Conservation (phyloP, 2,888 invertebrate genomes). For the Trissoscelio sp. region DNA sequence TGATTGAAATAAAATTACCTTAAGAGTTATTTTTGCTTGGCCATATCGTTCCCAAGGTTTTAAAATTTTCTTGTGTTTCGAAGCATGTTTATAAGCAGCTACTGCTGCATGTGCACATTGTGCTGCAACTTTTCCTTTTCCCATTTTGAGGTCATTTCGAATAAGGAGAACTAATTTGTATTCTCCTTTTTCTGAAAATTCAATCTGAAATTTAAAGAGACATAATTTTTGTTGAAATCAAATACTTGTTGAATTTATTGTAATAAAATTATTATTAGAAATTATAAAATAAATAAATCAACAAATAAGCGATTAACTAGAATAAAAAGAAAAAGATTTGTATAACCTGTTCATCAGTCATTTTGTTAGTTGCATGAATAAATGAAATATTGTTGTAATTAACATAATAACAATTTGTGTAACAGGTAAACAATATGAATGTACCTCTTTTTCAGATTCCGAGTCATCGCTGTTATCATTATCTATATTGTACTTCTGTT, state of each 20-base stretch:
- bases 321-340: too few species aligned
- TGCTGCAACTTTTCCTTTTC: slow-evolving; percentile 96
- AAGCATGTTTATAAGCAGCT: slow-evolving; percentile 90
- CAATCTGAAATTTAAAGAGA: slow-evolving; percentile 1
- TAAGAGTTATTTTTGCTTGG: slow-evolving; percentile 94
- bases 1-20: slow-evolving; percentile 83
- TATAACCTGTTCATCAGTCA: too few species aligned
- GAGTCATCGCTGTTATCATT: slow-evolving; percentile 4
- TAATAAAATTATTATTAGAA: too few species aligned
- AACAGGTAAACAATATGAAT: background rate
- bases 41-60: slow-evolving; percentile 88
- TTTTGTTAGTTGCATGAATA: background rate
- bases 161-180: slow-evolving; percentile 94
- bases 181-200: background rate
- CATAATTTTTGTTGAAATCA: too few species aligned
- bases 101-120: slow-evolving; percentile 98
- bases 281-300: too few species aligned
- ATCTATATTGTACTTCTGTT: background rate
- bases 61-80: slow-evolving; percentile 86
- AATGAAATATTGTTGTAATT: background rate
- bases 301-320: too few species aligned
- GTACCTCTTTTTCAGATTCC: slow-evolving; percentile 1
- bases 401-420: background rate
- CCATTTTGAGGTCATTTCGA: slow-evolving; percentile 96
- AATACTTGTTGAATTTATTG: too few species aligned